Base-by-base conservation (phyloP, 1,140 invertebrate species). In the Chymomyza costata region DNA sequence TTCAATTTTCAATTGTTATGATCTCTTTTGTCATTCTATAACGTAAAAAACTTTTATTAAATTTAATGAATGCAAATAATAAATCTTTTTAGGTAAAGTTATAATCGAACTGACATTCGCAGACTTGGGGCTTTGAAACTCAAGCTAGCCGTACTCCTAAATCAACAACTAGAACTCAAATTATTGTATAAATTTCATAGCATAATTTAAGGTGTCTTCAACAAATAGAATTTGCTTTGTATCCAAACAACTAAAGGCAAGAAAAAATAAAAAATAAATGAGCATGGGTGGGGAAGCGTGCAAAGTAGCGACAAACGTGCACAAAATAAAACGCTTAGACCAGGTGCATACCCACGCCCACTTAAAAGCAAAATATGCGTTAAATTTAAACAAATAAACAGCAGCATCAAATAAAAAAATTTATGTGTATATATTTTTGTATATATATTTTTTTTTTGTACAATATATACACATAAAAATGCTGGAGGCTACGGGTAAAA, bases 351-450 rank as follows among this genome's bases (percentile, higher is more conserved):
- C n/a, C n/a, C n/a, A n/a, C n/a, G n/a, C n/a, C n/a, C n/a, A n/a
- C n/a, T n/a, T n/a, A n/a, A 19, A 6, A 11, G 7, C 6, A 30
- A 25, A 34, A n/a, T n/a, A 13, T 13, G 53, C 60, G 67, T 78
- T 78, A 78, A 78, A 81, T 80, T 78, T 78, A 78, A 78, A 78
- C 71, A 78, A 80, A 80, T 80, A 78, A 78, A 78, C 66, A 73
- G 53, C 61, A 70, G 71, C 43, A 56, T 47, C 67, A 66, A 78
- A 73, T 68, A 73, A 80, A 81, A 78, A 81, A 47, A 17, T 21
- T 45, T 31, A 48, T 13, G 11, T 3, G 11, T 44, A n/a, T 34
- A 6, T 34, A n/a, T 44, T 1, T 45, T 3, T 37, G 10, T 28
- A 8, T 41, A 11, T 46, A 10, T 47, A 5, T 14, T 6, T 31